Base-by-base conservation (phyloP, 2,888 invertebrate species). In the Phyllotreta striolata region DNA sequence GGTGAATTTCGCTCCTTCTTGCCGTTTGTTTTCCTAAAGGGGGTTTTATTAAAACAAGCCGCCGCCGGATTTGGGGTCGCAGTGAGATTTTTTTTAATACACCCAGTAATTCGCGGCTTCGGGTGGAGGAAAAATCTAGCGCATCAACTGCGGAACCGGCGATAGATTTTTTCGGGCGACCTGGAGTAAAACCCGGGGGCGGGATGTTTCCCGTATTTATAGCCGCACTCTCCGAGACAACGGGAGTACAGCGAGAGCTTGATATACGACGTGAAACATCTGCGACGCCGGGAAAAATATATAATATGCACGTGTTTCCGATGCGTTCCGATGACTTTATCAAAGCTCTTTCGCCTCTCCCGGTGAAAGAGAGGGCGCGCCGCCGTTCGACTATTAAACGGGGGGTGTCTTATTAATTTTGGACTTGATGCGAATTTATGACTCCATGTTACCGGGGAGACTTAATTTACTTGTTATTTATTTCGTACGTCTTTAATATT, bases 11-110 rank as follows among this genome's bases (percentile, higher is more conserved):
- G 4, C 4, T 4, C 24, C 24, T 4, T 4, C 24, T 24, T 4
- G 24, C 24, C 24, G 24, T 4, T 24, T 4, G 24, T 24, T 24
- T 4, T 24, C 24, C 24, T 4, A 3, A 24, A 24, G 2, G 24
- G 24, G 66, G 70, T 77, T 77, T 76, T 76, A 76, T 77, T 76
- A 77, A 75, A 77, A 74, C 73, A n/a, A n/a, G n/a, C n/a, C n/a
- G n/a, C n/a, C n/a, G n/a, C n/a, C n/a, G n/a, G n/a, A n/a, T n/a
- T n/a, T n/a, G n/a, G n/a, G n/a, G n/a, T n/a, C n/a, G n/a, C 70
- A 71, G 52, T 40, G 44, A 49, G 54, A 63, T 64, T 66, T 66
- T 58, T 63, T 56, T 46, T 39, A 49, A 10, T 14, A 46, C 43
- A 62, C 41, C 54, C 34, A 54, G 13, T 37, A 35, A 13, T 38